Evolutionary conservation across 2,797 vertebrate genomes (phyloP).

Genomic region (Poecilia wingei): DNA sequence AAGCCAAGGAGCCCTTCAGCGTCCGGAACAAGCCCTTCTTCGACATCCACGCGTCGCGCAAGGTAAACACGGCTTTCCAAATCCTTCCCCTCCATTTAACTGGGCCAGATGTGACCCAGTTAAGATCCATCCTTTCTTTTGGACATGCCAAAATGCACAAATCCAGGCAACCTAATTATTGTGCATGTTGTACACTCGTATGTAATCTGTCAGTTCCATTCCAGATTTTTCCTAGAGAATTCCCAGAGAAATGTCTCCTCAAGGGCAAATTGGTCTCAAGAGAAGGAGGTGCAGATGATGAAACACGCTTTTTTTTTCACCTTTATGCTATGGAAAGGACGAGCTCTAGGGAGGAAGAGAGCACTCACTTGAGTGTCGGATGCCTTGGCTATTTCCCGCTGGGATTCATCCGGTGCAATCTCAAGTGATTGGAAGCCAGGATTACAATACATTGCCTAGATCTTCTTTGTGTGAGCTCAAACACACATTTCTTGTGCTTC

Average conservation of each 20-base stretch:
- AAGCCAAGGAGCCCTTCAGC: slow-evolving; percentile 93
- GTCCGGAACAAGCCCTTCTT: slow-evolving; percentile 97
- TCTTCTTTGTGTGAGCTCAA: background rate
- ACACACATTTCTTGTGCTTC: background rate
- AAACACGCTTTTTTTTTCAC: slow-evolving; percentile 18
- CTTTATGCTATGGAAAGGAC: background rate
- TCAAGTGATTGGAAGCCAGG: slow-evolving; percentile 4
- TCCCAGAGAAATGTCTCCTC: slow-evolving; percentile 12
- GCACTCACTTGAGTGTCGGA: background rate
- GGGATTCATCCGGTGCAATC: slow-evolving; percentile 11
- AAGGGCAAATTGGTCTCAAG: slow-evolving; percentile 11
- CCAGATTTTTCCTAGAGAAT: slow-evolving; percentile 16
- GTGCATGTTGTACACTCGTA: background rate
- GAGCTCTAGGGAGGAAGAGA: background rate
- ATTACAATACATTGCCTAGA: slow-evolving; percentile 9
- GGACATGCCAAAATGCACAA: slow-evolving; percentile 5
- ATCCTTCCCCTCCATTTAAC: background rate
- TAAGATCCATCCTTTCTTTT: slow-evolving; percentile 1
- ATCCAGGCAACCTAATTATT: background rate
- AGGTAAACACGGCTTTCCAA: slow-evolving; percentile 81
- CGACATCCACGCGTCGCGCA: slow-evolving; percentile 90
- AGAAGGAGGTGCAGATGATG: slow-evolving; percentile 1
- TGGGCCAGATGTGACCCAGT: slow-evolving; percentile 10
- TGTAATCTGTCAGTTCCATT: slow-evolving; percentile 2
- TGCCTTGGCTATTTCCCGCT: background rate